Base-by-base conservation (phyloP, 30 jellyfish, hydroid and myxozoan genomes). In the Turritopsis dohrnii region DNA sequence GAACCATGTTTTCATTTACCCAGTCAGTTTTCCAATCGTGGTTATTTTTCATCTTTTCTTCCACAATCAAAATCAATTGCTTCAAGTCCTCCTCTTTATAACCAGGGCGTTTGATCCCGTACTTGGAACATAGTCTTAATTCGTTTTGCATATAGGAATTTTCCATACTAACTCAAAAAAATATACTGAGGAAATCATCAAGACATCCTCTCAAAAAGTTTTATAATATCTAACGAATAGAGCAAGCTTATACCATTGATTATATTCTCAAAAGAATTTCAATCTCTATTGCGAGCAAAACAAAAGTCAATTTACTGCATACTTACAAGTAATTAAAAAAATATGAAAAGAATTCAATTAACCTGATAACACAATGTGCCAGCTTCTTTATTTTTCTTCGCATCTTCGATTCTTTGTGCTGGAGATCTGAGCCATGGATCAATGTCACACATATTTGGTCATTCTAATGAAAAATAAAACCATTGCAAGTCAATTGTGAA, bases 401-500 rank as follows among this genome's bases (percentile, higher is more conserved):
- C 96, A 25, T 52, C 66, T 16, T 71, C 88, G 1, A 84, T 53
- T 71, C 96, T 85, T 84, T 89, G 88, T 24, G 29, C 80, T 1
- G 71, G 81, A 21, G 89, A 4, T 83, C 90, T 71, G 9, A 77
- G 72, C 96, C 96, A 89, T 0, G 86, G 92, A 30, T 71, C 87
- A 8, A 69, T 69, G 16, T 69, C 30, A n/a, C 13, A 3, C 60
- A 41, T 41, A 41, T 41, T 41, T 41, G 5, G 60, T 41, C 60
- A 41, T 13, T 5, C 60, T 69, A 9, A 8, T 69, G 0, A 69
- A 69, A 69, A n/a, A 69, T 69, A 0, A 69, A 60, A 0, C 73
- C 19, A 60, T 60, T 60, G 73, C 77, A 69, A 69, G 13, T 41
- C 60, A 41, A 41, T 41, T n/a, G n/a, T n/a, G n/a, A n/a, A n/a